phyloP scores from a whole-genome alignment of 2,888 invertebrate species.

The Leptinotarsa tumamoca region DNA sequence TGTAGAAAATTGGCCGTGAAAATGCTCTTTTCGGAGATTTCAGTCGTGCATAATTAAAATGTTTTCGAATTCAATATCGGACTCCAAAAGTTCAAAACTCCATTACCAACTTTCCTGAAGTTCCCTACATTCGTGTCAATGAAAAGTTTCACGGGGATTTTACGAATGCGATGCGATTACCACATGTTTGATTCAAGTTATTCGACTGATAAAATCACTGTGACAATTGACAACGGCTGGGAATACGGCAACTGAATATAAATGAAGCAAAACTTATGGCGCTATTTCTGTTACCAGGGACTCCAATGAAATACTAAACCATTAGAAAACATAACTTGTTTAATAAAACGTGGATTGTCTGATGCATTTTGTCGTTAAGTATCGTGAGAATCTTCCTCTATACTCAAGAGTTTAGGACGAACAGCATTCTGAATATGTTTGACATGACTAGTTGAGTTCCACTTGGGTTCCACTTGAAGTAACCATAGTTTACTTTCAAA shows the following conservation, averaged over 20 bases:
- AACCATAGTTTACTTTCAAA: too few relatives aligned
- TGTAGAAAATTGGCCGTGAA: constrained; percentile 11
- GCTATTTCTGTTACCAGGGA: not conserved
- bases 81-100: constrained; percentile 22
- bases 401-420: too few relatives aligned
- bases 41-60: constrained; percentile 11
- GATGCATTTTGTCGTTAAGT: too few relatives aligned
- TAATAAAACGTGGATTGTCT: too few relatives aligned
- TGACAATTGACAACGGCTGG: constrained; percentile 2
- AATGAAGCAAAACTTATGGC: not conserved
- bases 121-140: constrained; percentile 23
- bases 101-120: constrained; percentile 20
- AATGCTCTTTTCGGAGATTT: constrained; percentile 1
- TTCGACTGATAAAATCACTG: not conserved
- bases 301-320: too few relatives aligned
- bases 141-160: constrained; percentile 8
- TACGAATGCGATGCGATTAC: constrained; percentile 11
- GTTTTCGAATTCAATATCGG: constrained; percentile 5
- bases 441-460: too few relatives aligned
- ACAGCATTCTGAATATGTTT: too few relatives aligned
- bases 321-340: too few relatives aligned
- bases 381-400: too few relatives aligned
- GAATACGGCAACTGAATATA: not conserved
- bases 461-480: too few relatives aligned
- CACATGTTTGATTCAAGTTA: constrained; percentile 26